A percentile compares a stretch with the other conserved stretches of the same genome.
These are phyloP conservation scores for Mayetiola destructor DNA, from an alignment of 2,888 invertebrate genomes.

Conservation along the genomic window DNA sequence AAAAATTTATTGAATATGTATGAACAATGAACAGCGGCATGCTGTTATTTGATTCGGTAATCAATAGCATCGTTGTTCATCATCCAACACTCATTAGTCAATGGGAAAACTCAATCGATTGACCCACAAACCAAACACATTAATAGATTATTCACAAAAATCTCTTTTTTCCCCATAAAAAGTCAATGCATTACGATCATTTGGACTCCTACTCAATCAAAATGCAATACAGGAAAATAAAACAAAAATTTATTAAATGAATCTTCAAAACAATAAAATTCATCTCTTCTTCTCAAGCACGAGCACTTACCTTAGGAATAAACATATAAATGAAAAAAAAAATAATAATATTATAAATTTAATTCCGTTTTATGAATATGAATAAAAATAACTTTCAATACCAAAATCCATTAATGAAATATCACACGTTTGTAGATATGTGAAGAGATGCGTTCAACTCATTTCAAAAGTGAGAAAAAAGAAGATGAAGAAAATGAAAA, in stretches of 20 bases:
- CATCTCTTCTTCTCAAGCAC: background rate
- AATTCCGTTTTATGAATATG: conserved; percentile 7
- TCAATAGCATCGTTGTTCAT: too few relatives aligned
- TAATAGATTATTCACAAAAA: background rate
- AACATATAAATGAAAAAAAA: too few relatives aligned
- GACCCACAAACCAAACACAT: background rate
- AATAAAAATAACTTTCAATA: background rate
- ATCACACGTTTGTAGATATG: background rate
- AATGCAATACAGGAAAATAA: background rate
- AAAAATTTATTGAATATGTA: too few relatives aligned
- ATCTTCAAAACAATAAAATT: background rate
- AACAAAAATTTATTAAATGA: background rate
- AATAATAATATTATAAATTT: background rate
- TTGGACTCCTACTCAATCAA: background rate
- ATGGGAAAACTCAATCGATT: background rate
- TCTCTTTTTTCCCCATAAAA: background rate
- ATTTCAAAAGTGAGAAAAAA: background rate
- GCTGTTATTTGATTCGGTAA: background rate
- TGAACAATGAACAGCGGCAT: background rate
- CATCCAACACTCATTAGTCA: background rate
- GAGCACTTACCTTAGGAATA: too few relatives aligned
- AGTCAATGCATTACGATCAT: background rate
- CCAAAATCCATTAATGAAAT: background rate
- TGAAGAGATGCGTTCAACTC: background rate
- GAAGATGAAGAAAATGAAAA: background rate